Percentiles rank a stretch among this genome's conserved stretches.
phyloP scores from a whole-genome alignment of 2,888 invertebrate species.

The Euclidia mi region DNA sequence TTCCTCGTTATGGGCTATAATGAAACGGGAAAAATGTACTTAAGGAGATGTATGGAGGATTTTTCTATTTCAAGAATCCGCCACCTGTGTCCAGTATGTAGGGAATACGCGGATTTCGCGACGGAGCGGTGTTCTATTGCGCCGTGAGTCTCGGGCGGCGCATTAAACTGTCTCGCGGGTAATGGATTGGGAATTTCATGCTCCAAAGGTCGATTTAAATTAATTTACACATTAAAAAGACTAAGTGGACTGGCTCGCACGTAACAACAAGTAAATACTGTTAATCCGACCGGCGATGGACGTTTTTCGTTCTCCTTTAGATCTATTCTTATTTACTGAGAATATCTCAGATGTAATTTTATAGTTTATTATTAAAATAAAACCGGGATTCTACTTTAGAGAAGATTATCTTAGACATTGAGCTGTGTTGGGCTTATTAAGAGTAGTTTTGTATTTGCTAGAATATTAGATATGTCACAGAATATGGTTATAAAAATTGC shows the following conservation, averaged over 20 bases:
- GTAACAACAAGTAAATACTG: slow-evolving; percentile 78
- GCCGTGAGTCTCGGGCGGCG: slow-evolving; percentile 61
- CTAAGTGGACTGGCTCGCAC: slow-evolving; percentile 67
- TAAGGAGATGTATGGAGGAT: slow-evolving; percentile 62
- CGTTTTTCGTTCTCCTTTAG: slow-evolving; percentile 46
- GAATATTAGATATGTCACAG: too few species aligned
- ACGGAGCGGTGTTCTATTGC: slow-evolving; percentile 68
- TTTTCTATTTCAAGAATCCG: slow-evolving; percentile 75
- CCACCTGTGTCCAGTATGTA: slow-evolving; percentile 73
- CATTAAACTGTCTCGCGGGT: slow-evolving; percentile 81
- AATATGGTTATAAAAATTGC: too few species aligned
- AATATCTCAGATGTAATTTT: slow-evolving; percentile 1
- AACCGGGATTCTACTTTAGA: too few species aligned
- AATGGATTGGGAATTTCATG: slow-evolving; percentile 86
- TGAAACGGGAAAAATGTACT: slow-evolving; percentile 72
- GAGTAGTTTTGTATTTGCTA: too few species aligned
- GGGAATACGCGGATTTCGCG: slow-evolving; percentile 69
- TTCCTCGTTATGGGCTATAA: slow-evolving; percentile 71
- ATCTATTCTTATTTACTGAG: slow-evolving; percentile 31
- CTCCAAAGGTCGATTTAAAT: slow-evolving; percentile 84
- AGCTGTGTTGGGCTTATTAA: too few species aligned
- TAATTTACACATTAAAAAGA: slow-evolving; percentile 86
- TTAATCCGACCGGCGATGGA: slow-evolving; percentile 75
- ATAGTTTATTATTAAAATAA: too few species aligned
- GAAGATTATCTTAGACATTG: too few species aligned